Evolutionary conservation across 2,113 vertebrate species (phyloP).

Genomic region (Hiodon alosoides): DNA sequence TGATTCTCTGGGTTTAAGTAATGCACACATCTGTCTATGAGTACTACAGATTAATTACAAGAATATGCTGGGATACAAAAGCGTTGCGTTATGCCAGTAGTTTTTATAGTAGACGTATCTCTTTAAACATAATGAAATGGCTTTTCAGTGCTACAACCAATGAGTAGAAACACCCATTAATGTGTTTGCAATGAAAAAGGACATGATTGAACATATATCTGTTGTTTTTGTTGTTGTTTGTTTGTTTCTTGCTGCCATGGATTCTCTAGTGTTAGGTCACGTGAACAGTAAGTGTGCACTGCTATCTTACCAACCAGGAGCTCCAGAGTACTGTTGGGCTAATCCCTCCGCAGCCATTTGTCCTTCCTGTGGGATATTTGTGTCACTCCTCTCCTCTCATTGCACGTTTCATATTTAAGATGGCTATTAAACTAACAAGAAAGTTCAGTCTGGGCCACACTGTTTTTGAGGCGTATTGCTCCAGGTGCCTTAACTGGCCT

Average conservation of each 20-base stretch:
- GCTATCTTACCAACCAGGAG: constrained; percentile 20
- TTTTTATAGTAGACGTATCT: neutral
- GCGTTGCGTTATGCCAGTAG: neutral
- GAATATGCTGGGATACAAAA: neutral
- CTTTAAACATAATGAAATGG: neutral
- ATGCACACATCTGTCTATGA: constrained; percentile 52
- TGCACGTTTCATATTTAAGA: neutral
- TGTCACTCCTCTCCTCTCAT: no score
- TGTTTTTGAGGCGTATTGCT: no score
- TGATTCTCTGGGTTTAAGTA: constrained; percentile 46
- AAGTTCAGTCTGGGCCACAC: no score
- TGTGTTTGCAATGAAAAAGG: no score
- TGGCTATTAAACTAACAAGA: no score
- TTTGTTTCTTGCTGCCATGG: constrained; percentile 46
- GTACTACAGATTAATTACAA: constrained; percentile 25
- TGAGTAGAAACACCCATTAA: neutral
- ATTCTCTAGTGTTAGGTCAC: constrained; percentile 59
- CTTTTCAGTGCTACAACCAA: constrained; percentile 9
- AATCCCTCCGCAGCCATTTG: neutral
- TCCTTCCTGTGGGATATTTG: neutral
- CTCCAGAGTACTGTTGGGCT: constrained; percentile 22
- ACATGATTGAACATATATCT: no score
- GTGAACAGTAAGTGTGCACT: constrained; percentile 64
- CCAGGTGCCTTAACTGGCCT: no score
- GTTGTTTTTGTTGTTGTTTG: constrained; percentile 38